Evolutionary conservation across 2,888 invertebrate genomes (phyloP).

Genomic region (Phaonia tiefii): DNA sequence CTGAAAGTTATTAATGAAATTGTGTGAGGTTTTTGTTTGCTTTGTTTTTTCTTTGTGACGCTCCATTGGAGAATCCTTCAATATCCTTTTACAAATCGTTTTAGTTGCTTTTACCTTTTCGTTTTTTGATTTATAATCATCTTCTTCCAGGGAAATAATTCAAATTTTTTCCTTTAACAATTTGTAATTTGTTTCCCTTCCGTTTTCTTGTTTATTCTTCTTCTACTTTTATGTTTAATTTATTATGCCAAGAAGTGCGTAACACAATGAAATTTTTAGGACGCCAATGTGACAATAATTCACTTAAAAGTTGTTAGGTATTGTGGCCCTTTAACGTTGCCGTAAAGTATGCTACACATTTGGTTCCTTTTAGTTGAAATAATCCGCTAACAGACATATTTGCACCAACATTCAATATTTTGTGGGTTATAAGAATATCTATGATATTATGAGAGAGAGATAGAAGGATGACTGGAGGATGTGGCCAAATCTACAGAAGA

Average conservation of each 20-base stretch:
- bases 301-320: conserved; percentile 51
- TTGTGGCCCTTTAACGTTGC: background rate
- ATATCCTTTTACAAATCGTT: background rate
- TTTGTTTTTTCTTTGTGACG: too few relatives aligned
- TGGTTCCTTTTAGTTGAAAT: background rate
- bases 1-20: too few relatives aligned
- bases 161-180: conserved; percentile 34
- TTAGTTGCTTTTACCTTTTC: conserved; percentile 9
- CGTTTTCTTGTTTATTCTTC: background rate
- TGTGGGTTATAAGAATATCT: background rate
- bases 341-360: conserved; percentile 54
- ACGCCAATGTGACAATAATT: conserved; percentile 65
- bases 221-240: conserved; percentile 43
- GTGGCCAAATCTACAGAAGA: background rate
- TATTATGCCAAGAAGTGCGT: conserved; percentile 61
- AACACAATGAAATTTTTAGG: conserved; percentile 48
- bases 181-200: conserved; percentile 20
- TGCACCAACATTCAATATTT: too few relatives aligned
- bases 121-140: conserved; percentile 44
- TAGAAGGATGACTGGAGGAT: background rate
- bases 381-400: too few relatives aligned
- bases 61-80: background rate
- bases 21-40: background rate
- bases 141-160: conserved; percentile 42
- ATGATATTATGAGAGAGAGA: too few relatives aligned